Conservation (phyloP, 2,113 vertebrate species). For the Tursiops truncatus region DNA sequence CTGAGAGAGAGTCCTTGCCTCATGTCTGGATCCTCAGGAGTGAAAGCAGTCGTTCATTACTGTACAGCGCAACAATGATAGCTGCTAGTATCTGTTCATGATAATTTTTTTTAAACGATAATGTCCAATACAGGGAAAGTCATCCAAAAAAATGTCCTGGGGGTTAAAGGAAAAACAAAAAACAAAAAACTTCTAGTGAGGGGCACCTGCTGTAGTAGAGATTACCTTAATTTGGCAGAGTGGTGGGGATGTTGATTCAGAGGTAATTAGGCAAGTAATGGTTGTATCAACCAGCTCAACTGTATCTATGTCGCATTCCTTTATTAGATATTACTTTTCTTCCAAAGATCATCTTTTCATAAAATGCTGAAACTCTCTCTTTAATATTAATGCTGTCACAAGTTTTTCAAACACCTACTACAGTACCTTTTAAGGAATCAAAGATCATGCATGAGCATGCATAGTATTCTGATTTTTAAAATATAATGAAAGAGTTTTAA, state of each 20-base stretch:
- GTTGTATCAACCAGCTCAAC: background rate
- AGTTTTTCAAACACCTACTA: constrained; percentile 28
- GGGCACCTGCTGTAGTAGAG: background rate
- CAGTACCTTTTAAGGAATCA: constrained; percentile 49
- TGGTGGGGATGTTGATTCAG: background rate
- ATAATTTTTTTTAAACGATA: background rate
- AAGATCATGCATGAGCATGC: background rate
- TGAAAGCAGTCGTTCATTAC: background rate
- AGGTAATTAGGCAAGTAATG: background rate
- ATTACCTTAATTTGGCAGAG: background rate
- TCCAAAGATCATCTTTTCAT: constrained; percentile 28
- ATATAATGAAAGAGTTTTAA: constrained; percentile 16
- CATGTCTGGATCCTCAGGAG: background rate
- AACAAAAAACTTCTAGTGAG: background rate
- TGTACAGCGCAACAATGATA: background rate
- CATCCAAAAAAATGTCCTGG: background rate
- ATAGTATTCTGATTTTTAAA: constrained; percentile 38
- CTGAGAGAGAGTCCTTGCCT: background rate
- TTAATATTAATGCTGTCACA: background rate
- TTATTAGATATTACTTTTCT: background rate
- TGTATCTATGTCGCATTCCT: background rate
- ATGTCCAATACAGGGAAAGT: background rate
- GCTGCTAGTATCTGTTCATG: background rate
- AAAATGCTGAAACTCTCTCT: background rate
- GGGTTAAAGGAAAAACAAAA: background rate